Evolutionary conservation across 2,113 vertebrate species (phyloP).

Genomic region (Oceanites oceanicus): DNA sequence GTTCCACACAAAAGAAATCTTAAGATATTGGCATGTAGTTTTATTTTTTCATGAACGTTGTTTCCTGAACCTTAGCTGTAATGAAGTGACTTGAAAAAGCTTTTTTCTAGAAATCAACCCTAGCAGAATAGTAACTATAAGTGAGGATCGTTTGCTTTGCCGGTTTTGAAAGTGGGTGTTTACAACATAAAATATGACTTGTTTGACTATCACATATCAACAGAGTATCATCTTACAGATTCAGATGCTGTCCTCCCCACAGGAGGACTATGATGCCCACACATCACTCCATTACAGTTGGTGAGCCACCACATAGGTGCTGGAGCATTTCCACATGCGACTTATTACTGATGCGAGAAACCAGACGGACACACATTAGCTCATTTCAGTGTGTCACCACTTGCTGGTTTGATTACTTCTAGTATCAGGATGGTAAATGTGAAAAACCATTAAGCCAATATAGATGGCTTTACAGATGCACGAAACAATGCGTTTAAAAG

Average conservation of each 20-base stretch:
- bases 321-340: not conserved
- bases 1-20: not conserved
- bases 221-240: not conserved
- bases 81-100: not conserved
- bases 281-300: not conserved
- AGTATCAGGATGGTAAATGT: not conserved
- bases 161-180: not conserved
- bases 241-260: not conserved
- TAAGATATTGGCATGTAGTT: not conserved
- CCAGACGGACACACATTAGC: fast-evolving
- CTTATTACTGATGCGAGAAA: fast-evolving
- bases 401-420: not conserved
- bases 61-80: not conserved
- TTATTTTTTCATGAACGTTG: not conserved
- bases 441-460: not conserved
- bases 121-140: not conserved
- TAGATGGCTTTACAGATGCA: not conserved
- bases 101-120: not conserved
- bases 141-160: not conserved
- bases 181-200: not conserved
- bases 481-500: not conserved
- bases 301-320: fast-evolving
- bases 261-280: not conserved
- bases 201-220: not conserved
- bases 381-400: not conserved